Evolutionary conservation across 1,140 invertebrate species (phyloP), one percentile per base, ranked within the genome.

Genomic region (Drosophila sproati): DNA sequence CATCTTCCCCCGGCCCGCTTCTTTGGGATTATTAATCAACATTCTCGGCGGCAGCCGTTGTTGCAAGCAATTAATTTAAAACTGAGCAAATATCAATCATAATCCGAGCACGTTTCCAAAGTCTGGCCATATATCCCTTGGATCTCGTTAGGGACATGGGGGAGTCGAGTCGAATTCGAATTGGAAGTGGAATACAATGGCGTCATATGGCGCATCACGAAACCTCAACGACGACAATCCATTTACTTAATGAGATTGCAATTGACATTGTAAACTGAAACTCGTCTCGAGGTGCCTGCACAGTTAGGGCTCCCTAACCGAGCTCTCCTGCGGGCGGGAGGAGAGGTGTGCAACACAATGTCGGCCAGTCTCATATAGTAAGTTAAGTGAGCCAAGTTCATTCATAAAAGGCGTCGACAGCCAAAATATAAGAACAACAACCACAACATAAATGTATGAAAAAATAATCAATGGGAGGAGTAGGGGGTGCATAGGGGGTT

Each of bases 241-340:
- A 88, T 88, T 88, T 88, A 83, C 73, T 80, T 89, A 88, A 88
- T 88, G 80, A 75, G 80, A 75, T 88, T 77, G 73, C 85, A 72
- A 74, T 69, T 80, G 80, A 83, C 83, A 88, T 88, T 88, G 77
- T 77, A 83, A 78, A 77, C 54, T 61, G 31, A 51, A 71, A 55
- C 48, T 39, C 20, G 20, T 20, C 62, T 10, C 4, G 52, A 31
- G 31, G 29, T 2, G 6, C 8, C 8, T n/a, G 35, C 37, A n/a
- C 35, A 34, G 3, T 8, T 29, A 48, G 8, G 55, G 45, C 6
- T 12, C 10, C 20, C 20, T 20, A 8, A 7, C 12, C 10, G 4
- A 4, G 37, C 10, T n/a, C 39, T 39, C 7, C 1, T 20, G 20
- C 32, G 34, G 39, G 4, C 12, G 35, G 32, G 28, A 12, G 1